Conservation (phyloP, 2,113 vertebrate species). For the Malurus alboscapulatus region DNA sequence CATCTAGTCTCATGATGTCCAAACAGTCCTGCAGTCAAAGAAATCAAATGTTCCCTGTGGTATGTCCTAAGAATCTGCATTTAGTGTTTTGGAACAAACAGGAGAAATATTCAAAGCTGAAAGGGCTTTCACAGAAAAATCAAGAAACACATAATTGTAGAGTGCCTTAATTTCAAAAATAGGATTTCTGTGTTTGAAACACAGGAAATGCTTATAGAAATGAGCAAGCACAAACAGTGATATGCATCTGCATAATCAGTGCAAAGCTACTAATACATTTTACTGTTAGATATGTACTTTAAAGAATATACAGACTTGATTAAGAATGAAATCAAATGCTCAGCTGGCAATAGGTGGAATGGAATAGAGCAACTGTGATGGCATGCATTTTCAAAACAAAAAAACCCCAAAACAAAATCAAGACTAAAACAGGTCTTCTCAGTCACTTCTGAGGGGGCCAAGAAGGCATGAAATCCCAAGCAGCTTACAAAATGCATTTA, state of each 20-base stretch:
- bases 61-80: background rate
- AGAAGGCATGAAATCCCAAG: background rate
- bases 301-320: background rate
- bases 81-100: background rate
- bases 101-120: background rate
- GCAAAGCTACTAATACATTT: background rate
- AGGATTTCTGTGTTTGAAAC: background rate
- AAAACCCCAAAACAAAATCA: background rate
- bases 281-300: background rate
- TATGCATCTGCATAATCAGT: background rate
- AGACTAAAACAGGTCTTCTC: background rate
- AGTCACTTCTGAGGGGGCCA: background rate
- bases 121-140: background rate
- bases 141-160: background rate
- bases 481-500: background rate
- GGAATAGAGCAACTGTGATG: background rate
- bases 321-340: background rate
- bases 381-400: background rate
- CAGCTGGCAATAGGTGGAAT: background rate
- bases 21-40: background rate
- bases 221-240: background rate
- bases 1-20: background rate
- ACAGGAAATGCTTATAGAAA: constrained; percentile 18
- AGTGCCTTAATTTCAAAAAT: background rate
- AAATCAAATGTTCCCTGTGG: background rate